Conservation (phyloP, 2,113 vertebrate genomes). For the Actenoides hombroni region DNA sequence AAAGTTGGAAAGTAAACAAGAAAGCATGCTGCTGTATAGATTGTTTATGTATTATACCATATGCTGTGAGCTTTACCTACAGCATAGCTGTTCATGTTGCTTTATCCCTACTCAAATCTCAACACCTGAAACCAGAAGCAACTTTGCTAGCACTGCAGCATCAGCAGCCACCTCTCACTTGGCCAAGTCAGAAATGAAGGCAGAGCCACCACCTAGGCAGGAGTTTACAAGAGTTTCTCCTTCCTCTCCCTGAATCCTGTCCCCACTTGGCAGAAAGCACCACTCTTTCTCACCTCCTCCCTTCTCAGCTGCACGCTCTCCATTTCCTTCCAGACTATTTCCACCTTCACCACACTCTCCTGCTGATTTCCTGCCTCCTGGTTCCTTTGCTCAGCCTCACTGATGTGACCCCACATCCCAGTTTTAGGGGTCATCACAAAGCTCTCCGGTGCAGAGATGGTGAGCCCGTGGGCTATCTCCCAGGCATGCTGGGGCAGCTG, state of each 20-base stretch:
- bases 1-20: neutral
- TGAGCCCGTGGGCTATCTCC: neutral
- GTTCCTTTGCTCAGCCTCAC: neutral
- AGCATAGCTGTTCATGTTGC: neutral
- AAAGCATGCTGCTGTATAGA: neutral
- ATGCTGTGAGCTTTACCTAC: neutral
- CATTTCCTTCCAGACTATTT: neutral
- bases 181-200: neutral
- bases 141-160: neutral
- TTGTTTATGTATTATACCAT: neutral
- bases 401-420: neutral
- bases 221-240: neutral
- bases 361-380: neutral
- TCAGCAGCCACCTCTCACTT: neutral
- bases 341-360: neutral
- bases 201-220: neutral
- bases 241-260: neutral
- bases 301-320: neutral
- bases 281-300: neutral
- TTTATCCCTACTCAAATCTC: neutral
- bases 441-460: neutral
- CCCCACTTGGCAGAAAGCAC: neutral
- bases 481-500: neutral
- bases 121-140: neutral
- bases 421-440: neutral